Base-by-base conservation (phyloP, 2,888 invertebrate genomes). In the Auanema sp. region DNA sequence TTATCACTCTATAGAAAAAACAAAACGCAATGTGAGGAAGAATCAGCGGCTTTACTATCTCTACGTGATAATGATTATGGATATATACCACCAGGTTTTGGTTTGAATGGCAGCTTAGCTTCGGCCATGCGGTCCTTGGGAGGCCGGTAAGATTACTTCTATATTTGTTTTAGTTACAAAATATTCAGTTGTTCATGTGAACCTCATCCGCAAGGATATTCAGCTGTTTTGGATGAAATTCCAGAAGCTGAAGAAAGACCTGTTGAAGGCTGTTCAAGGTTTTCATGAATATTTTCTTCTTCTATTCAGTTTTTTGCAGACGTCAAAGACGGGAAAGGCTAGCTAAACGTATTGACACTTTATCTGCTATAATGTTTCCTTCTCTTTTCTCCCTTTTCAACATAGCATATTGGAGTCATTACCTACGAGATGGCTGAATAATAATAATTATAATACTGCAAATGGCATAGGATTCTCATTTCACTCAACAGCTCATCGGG, bases 391-490 rank as follows among this genome's bases (percentile, higher is more conserved):
- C 85, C 76, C 62, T 85, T 79, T 81, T 87, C 85, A 66, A 87
- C 71, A 63, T 85, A 77, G 75, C 86, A 85, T 84, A 87, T 85
- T 66, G 80, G 83, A 54, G 84, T 64, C 57, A 86, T 83, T 71
- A 87, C 58, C 65, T 78, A 43, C 67, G 69, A 44, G 33, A 33
- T 33, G 33, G 33, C 33, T 33, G 33, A 33, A 33, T 33, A 8
- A 5, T 3, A 8, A 33, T 33, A 33, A 33, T 33, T 33, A 8
- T 33, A 33, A 5, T 33, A 5, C 8, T 33, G 8, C 33, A 33
- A 8, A 33, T 33, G 3, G 33, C 8, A 33, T 33, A 33, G 33
- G 33, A 5, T 33, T 33, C 33, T 33, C 33, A 33, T 33, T 33
- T 33, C 3, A 33, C 33, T 33, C 33, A 33, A 33, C 33, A 33